Conservation (phyloP, 2,113 vertebrate species). For the Nannospalax galili region DNA sequence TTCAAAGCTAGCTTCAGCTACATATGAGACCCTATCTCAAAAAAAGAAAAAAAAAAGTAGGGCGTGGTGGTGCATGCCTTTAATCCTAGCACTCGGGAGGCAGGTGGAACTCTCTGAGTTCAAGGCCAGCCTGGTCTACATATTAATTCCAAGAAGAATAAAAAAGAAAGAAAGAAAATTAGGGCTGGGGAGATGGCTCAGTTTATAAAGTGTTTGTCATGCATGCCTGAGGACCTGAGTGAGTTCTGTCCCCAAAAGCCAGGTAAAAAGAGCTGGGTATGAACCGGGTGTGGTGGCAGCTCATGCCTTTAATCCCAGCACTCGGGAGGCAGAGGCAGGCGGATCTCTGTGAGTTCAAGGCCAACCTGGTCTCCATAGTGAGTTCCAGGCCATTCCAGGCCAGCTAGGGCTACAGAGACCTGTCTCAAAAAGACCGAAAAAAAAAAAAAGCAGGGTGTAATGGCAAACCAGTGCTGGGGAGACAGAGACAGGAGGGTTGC, state of each 20-base stretch:
- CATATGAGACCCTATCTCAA: background rate
- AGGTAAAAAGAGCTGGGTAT: background rate
- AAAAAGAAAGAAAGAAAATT: background rate
- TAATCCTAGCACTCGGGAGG: background rate
- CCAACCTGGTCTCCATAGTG: too few relatives aligned
- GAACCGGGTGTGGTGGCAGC: too few relatives aligned
- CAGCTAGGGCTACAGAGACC: too few relatives aligned
- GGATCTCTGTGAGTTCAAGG: too few relatives aligned
- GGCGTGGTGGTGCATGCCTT: background rate
- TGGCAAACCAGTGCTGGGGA: background rate
- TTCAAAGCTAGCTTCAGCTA: background rate
- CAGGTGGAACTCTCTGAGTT: background rate
- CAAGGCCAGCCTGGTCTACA: background rate
- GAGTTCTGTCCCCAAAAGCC: background rate
- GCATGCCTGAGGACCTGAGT: background rate
- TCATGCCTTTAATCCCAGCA: too few relatives aligned
- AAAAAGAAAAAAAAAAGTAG: background rate
- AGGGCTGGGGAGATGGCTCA: background rate
- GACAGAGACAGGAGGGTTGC: background rate
- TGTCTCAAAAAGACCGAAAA: too few relatives aligned
- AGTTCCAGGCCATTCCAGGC: too few relatives aligned
- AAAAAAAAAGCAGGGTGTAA: too few relatives aligned
- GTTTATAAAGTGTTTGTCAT: background rate
- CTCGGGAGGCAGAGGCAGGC: too few relatives aligned
- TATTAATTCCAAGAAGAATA: too few relatives aligned